These are phyloP conservation scores for cattle (Bos taurus) DNA, from an alignment of 2,113 vertebrate genomes.

Conservation along the genomic window DNA sequence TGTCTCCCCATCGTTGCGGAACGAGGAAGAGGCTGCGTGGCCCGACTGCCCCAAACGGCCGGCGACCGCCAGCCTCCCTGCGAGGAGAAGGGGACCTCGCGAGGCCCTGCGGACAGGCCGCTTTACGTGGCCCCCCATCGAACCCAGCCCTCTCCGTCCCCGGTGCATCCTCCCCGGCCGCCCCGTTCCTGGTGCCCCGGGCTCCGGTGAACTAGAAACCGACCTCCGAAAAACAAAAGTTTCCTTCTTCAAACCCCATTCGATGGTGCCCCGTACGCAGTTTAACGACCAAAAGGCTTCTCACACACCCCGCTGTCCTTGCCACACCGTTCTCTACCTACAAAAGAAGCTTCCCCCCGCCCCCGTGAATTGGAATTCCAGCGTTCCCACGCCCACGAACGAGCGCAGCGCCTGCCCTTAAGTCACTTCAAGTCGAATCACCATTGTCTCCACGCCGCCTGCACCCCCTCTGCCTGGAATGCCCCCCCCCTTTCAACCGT, in stretches of 20 bases:
- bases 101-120: not conserved
- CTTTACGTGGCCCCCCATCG: not conserved
- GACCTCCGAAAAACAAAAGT: not conserved
- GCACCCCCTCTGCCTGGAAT: not conserved
- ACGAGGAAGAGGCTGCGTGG: not conserved
- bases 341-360: not conserved
- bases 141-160: not conserved
- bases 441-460: not conserved
- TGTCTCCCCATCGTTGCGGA: not conserved
- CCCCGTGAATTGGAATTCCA: not conserved
- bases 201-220: not conserved
- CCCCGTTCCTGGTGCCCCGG: not conserved
- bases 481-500: not conserved
- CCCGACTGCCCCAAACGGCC: not conserved
- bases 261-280: not conserved
- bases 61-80: not conserved
- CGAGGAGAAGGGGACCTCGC: not conserved
- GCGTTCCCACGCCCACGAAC: not conserved
- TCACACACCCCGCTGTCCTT: not conserved
- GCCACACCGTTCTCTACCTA: not conserved
- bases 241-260: not conserved
- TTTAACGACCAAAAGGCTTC: not conserved
- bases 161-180: not conserved
- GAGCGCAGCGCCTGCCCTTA: not conserved
- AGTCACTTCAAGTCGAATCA: not conserved